Conservation (phyloP, 2,113 vertebrate species). For the Serinus canaria region DNA sequence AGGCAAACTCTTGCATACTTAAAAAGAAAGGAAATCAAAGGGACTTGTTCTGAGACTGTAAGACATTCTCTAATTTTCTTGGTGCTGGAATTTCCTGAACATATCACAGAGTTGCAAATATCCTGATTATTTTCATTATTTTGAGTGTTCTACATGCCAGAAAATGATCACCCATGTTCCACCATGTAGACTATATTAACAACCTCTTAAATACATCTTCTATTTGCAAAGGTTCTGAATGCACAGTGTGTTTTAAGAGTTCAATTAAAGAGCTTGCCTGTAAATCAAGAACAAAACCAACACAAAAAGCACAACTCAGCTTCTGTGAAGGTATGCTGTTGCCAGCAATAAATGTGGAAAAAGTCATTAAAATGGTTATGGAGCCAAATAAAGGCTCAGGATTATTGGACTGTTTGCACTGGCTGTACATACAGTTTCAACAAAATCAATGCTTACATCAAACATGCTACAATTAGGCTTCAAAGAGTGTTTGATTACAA, state of each 20-base stretch:
- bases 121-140: background rate
- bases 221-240: background rate
- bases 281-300: constrained; percentile 38
- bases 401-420: background rate
- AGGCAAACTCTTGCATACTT: background rate
- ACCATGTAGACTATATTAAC: background rate
- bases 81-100: background rate
- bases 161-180: background rate
- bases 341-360: constrained; percentile 26
- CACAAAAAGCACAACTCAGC: background rate
- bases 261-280: background rate
- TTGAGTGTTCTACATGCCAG: background rate
- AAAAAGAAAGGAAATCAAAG: background rate
- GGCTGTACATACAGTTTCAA: background rate
- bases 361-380: background rate
- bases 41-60: background rate
- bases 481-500: constrained; percentile 7
- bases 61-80: background rate
- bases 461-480: background rate
- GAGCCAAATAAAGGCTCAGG: background rate
- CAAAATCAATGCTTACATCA: background rate
- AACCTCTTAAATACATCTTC: background rate
- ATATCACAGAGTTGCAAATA: background rate
- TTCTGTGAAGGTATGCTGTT: background rate
- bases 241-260: background rate